phyloP scores from a whole-genome alignment of 2,888 invertebrate genomes.

The Aphrophora alni region DNA sequence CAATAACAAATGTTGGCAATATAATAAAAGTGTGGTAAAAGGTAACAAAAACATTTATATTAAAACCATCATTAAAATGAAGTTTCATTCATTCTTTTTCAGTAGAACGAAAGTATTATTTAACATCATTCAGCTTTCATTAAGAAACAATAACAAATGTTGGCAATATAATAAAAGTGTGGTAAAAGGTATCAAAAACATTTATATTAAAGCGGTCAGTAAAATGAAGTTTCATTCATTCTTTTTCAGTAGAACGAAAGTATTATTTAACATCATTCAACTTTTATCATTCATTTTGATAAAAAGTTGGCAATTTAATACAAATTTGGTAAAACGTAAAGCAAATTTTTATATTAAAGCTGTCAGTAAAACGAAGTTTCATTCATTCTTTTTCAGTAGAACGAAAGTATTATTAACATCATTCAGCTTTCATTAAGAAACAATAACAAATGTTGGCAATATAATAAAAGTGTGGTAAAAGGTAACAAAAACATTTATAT shows the following conservation, averaged over 20 bases:
- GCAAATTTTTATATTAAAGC: neutral
- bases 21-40: too few species aligned
- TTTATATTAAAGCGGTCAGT: neutral
- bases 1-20: too few species aligned
- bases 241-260: slow-evolving; percentile 20
- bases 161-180: neutral
- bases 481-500: too few species aligned
- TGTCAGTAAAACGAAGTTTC: neutral
- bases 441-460: neutral
- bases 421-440: neutral
- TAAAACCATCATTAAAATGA: slow-evolving; percentile 7
- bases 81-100: neutral
- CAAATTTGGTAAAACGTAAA: neutral
- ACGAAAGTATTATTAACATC: neutral
- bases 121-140: neutral
- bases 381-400: neutral
- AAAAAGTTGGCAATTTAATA: neutral
- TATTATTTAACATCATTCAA: slow-evolving; percentile 7
- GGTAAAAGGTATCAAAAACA: too few species aligned
- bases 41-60: neutral
- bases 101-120: slow-evolving; percentile 22
- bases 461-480: neutral
- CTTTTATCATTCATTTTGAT: neutral
- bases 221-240: neutral
- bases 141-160: neutral